Conservation (phyloP, 1,140 invertebrate species). For the Drosophila serrata region DNA sequence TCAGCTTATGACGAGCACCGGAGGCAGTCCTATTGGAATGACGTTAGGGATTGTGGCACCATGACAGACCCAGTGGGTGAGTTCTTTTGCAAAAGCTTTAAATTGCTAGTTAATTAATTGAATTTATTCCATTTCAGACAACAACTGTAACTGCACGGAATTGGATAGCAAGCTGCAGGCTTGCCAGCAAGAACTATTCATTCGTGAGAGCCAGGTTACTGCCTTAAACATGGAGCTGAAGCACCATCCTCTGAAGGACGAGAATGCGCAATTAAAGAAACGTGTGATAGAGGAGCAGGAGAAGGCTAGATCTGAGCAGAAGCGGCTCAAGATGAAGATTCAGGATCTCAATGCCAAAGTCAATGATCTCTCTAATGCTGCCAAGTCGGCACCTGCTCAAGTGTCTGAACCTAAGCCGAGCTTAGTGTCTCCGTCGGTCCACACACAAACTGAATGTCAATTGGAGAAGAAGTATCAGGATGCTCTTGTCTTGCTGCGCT, state of each 20-base stretch:
- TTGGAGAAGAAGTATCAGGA: slow-evolving; percentile 60
- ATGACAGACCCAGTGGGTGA: slow-evolving; percentile 70
- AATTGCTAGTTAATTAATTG: neutral
- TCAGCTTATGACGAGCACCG: slow-evolving; percentile 61
- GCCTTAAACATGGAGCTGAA: slow-evolving; percentile 63
- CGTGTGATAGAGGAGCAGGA: slow-evolving; percentile 61
- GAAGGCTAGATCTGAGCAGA: slow-evolving; percentile 53
- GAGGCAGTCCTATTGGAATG: slow-evolving; percentile 68
- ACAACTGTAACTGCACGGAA: slow-evolving; percentile 56
- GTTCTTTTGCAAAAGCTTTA: neutral
- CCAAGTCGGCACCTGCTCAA: neutral
- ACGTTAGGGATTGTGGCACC: slow-evolving; percentile 45
- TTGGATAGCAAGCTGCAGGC: slow-evolving; percentile 55
- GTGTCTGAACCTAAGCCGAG: neutral
- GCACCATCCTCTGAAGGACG: slow-evolving; percentile 68
- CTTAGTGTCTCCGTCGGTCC: neutral
- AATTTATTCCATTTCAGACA: slow-evolving; percentile 22
- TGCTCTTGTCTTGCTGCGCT: slow-evolving; percentile 41
- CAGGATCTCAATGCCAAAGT: slow-evolving; percentile 49
- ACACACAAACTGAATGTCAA: slow-evolving; percentile 57
- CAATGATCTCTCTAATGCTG: slow-evolving; percentile 13
- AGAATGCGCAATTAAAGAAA: slow-evolving; percentile 66
- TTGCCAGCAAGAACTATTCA: slow-evolving; percentile 57
- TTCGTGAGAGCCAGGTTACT: slow-evolving; percentile 63
- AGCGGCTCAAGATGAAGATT: slow-evolving; percentile 57